Evolutionary conservation across 2,888 invertebrate genomes (phyloP).

Genomic region (Euspilapteryx auroguttella): DNA sequence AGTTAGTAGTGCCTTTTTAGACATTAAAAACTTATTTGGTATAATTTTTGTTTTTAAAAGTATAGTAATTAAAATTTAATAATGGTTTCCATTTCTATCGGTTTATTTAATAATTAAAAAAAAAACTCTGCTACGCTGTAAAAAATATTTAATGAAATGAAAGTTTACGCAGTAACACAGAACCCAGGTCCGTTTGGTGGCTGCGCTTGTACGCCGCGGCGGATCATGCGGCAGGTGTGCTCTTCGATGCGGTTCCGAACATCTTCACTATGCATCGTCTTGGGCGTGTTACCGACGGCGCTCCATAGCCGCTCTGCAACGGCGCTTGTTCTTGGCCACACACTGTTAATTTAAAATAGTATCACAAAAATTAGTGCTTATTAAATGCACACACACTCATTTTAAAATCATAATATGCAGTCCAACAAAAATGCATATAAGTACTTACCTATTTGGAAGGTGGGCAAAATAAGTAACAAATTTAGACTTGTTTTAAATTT

Average conservation of each 20-base stretch:
- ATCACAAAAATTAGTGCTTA: too few relatives aligned
- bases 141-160: not conserved
- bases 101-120: not conserved
- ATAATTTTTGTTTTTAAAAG: too few relatives aligned
- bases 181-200: constrained; percentile 72
- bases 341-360: constrained; percentile 26
- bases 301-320: constrained; percentile 88
- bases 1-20: too few relatives aligned
- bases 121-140: not conserved
- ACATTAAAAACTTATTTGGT: too few relatives aligned
- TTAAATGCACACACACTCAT: too few relatives aligned
- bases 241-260: constrained; percentile 18
- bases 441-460: too few relatives aligned
- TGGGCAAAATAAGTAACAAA: not conserved
- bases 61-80: too few relatives aligned
- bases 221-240: constrained; percentile 67
- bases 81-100: too few relatives aligned
- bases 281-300: constrained; percentile 17
- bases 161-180: constrained; percentile 32
- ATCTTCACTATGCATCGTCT: too few relatives aligned
- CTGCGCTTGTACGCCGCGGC: constrained; percentile 68
- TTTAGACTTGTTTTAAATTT: not conserved
- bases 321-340: constrained; percentile 87
- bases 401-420: too few relatives aligned
- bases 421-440: too few relatives aligned